A percentile compares a stretch with the other conserved stretches of the same genome.
phyloP scores from a whole-genome alignment of 2,113 vertebrate species.

The Misgurnus mizolepis region DNA sequence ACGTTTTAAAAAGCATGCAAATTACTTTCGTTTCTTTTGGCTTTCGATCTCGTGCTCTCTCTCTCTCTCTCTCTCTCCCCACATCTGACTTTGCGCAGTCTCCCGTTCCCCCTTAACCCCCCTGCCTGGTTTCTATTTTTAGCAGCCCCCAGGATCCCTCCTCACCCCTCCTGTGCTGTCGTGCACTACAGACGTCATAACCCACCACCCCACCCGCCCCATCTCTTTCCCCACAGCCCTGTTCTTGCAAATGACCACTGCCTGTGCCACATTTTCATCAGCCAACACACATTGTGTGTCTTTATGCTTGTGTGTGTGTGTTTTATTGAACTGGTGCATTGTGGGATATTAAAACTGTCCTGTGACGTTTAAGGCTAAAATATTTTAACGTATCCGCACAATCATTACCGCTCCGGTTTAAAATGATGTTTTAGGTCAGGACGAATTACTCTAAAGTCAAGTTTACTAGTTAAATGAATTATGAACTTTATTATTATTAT shows the following conservation, averaged over 20 bases:
- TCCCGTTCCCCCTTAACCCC: constrained; percentile 62
- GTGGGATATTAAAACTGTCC: neutral
- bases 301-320: neutral
- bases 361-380: neutral
- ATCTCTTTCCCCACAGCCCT: constrained; percentile 67
- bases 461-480: neutral
- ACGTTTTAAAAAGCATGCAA: constrained; percentile 65
- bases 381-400: neutral
- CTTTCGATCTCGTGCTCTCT: constrained; percentile 51
- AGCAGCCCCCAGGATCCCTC: constrained; percentile 78
- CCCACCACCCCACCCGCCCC: constrained; percentile 48
- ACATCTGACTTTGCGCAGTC: constrained; percentile 55
- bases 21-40: constrained; percentile 58
- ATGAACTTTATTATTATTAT: too few relatives aligned
- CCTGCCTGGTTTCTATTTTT: constrained; percentile 86
- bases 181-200: constrained; percentile 54
- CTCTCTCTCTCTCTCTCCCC: constrained; percentile 10
- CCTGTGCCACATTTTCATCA: constrained; percentile 86
- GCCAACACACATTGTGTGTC: constrained; percentile 30
- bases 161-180: constrained; percentile 59
- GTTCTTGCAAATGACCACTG: constrained; percentile 81
- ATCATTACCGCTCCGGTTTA: neutral
- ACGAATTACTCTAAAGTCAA: neutral
- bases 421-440: neutral
- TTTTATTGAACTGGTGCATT: neutral